Base-by-base conservation (phyloP, 2,888 invertebrate genomes). In the Syritta pipiens region DNA sequence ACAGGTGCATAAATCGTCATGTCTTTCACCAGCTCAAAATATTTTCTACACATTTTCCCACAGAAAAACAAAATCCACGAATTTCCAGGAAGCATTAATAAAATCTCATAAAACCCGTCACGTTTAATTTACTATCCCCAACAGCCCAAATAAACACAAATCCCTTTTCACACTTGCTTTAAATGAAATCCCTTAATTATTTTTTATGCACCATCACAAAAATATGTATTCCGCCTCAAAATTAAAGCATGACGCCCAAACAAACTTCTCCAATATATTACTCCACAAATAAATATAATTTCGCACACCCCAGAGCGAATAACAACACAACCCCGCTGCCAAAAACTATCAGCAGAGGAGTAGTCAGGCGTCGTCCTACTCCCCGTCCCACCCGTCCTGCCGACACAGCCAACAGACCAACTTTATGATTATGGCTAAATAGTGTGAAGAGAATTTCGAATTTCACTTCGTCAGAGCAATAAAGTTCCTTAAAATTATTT, bases 401-500 rank as follows among this genome's bases (percentile, higher is more conserved):
- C n/a, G 37, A 19, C 24, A 63, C 62, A 35, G 19, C 17, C 62
- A 22, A 63, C 35, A 44, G 17, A 60, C 49, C 49, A 69, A 59
- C 69, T 69, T 69, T 69, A 69, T 51, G 69, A 69, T 69, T 59
- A 51, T 60, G 51, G 59, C 51, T 49, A 69, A 69, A 60, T 51
- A 69, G 69, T 69, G 44, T 59, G 69, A 60, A 42, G 59, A 51
- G 49, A 69, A 44, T 51, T 59, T 69, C 28, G 49, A 69, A 44
- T 51, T 59, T 69, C 28, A 51, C 35, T 49, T 59, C 12, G 59
- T 51, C 59, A 10, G 17, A 49, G 59, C 59, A 44, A 42, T 69
- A 69, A 69, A 59, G 59, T 69, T 69, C 42, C 69, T 51, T 49
- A 69, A 69, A 69, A 69, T 69, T 51, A 69, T 69, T 60, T 44